These are phyloP conservation scores for Amphiprion percula DNA, from an alignment of 2,113 vertebrate genomes.

Conservation along the genomic window DNA sequence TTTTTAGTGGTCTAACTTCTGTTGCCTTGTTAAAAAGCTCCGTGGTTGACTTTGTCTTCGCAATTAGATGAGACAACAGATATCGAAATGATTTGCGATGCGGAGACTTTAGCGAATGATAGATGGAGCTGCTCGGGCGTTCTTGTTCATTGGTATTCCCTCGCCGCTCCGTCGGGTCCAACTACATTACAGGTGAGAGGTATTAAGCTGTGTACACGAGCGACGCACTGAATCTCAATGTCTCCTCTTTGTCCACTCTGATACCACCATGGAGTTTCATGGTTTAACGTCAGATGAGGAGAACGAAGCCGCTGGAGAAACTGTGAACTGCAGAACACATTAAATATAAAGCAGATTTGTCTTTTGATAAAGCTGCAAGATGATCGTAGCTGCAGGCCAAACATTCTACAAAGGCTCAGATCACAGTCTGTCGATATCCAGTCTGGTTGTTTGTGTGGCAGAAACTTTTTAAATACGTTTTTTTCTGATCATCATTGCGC, in stretches of 20 bases:
- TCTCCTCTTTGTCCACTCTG: not conserved
- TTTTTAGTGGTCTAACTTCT: not conserved
- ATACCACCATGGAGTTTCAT: conserved; percentile 4
- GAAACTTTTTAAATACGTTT: not conserved
- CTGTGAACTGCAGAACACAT: not conserved
- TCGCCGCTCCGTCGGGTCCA: not conserved
- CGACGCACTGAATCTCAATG: not conserved
- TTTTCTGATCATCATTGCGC: not conserved
- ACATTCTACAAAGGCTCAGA: not conserved
- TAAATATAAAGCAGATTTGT: not conserved
- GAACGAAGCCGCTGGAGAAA: not conserved
- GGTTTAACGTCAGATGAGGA: not conserved
- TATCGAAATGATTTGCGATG: conserved; percentile 24
- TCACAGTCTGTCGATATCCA: not conserved
- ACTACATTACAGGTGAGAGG: conserved; percentile 29
- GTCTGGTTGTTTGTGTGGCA: not conserved
- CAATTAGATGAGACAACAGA: conserved; percentile 5
- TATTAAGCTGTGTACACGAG: conserved; percentile 18
- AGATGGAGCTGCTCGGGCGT: not conserved
- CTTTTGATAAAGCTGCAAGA: conserved; percentile 6
- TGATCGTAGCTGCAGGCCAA: not conserved
- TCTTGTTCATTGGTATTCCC: conserved; percentile 41
- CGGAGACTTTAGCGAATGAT: conserved; percentile 17
- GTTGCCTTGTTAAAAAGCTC: not conserved
- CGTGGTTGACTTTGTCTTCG: not conserved